Conservation (phyloP, 2,888 invertebrate species). For the Malacosoma neustria region DNA sequence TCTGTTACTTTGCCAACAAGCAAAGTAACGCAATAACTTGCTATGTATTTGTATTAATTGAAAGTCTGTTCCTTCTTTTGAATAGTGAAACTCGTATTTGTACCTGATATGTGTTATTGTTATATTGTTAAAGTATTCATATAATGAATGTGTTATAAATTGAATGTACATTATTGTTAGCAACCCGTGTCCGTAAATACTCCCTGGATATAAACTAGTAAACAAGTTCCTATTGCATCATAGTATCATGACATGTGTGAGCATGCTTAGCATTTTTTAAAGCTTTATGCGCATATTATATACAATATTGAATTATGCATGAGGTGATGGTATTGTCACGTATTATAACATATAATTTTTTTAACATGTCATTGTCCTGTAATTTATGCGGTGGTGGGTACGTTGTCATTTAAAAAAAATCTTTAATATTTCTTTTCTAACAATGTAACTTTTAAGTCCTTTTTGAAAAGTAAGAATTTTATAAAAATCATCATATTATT, state of each 20-base stretch:
- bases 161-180: neutral
- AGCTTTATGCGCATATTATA: neutral
- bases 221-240: neutral
- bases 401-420: neutral
- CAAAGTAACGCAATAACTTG: neutral
- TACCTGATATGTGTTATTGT: neutral
- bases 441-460: no score
- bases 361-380: no score
- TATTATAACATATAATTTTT: no score
- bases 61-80: neutral
- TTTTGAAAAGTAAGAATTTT: no score
- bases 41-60: neutral
- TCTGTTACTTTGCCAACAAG: neutral
- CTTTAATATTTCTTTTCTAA: no score
- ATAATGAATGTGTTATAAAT: neutral
- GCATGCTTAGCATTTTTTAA: slow-evolving; percentile 7
- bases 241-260: neutral
- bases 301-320: neutral
- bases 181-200: neutral
- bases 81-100: neutral
- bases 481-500: no score
- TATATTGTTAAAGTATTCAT: neutral
- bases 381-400: neutral
- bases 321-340: no score
- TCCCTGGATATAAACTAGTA: neutral